Percentiles rank a stretch among this genome's conserved stretches.
Conservation (phyloP, 2,113 vertebrate species). For the Mustela nigripes region DNA sequence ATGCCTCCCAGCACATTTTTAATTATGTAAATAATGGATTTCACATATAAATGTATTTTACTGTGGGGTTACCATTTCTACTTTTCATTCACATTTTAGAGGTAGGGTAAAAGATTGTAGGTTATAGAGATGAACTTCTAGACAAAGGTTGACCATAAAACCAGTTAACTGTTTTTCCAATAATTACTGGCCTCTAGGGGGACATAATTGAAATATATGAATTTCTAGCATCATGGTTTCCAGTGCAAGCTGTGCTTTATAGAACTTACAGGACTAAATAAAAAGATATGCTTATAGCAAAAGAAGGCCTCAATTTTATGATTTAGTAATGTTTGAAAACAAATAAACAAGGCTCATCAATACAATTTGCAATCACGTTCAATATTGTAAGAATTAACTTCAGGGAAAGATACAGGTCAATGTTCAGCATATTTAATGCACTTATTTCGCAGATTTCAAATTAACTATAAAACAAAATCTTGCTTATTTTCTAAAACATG, state of each 20-base stretch:
- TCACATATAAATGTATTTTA: not conserved
- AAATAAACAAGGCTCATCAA: not conserved
- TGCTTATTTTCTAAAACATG: slow-evolving; percentile 34
- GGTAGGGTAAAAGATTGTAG: not conserved
- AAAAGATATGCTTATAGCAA: not conserved
- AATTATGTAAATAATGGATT: not conserved
- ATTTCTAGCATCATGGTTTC: slow-evolving; percentile 57
- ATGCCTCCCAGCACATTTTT: not conserved
- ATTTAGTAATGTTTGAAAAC: slow-evolving; percentile 54
- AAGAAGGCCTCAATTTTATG: not conserved
- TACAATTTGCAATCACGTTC: not conserved
- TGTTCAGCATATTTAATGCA: not conserved
- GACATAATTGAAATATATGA: slow-evolving; percentile 70
- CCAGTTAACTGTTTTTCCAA: slow-evolving; percentile 78
- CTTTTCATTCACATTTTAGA: slow-evolving; percentile 37
- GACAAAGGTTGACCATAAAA: slow-evolving; percentile 75
- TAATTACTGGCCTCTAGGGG: slow-evolving; percentile 77
- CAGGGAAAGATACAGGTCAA: slow-evolving; percentile 6
- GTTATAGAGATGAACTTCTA: slow-evolving; percentile 41
- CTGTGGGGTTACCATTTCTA: not conserved
- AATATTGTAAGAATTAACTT: not conserved
- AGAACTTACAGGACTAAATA: slow-evolving; percentile 25
- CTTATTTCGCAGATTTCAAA: not conserved
- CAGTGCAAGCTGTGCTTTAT: slow-evolving; percentile 41
- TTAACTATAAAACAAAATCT: not conserved